Percentiles rank a stretch among this genome's conserved stretches.
phyloP scores from a whole-genome alignment of 2,888 invertebrate genomes.

The Dicranocentrus wangi region DNA sequence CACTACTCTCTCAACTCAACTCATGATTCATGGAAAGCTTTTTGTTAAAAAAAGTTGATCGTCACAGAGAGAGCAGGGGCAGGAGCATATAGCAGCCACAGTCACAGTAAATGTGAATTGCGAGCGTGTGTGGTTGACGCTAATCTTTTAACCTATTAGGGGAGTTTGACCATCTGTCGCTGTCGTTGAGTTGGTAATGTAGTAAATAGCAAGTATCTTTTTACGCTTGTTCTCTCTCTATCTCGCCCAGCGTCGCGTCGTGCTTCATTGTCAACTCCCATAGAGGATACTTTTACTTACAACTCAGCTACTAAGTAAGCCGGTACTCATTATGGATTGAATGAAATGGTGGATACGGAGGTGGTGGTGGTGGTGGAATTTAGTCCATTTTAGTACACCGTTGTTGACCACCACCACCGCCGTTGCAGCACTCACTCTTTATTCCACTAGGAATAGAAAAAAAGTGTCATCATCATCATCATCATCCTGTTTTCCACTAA shows the following conservation, averaged over 20 bases:
- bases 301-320: background rate
- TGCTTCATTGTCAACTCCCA: constrained; percentile 29
- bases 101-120: constrained; percentile 51
- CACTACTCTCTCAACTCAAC: constrained; percentile 11
- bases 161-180: constrained; percentile 66
- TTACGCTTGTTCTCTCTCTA: background rate
- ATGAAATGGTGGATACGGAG: constrained; percentile 30
- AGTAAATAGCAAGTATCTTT: background rate
- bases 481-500: constrained; percentile 1
- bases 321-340: constrained; percentile 42
- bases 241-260: background rate
- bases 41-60: constrained; percentile 41
- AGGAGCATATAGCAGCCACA: background rate
- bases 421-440: no score
- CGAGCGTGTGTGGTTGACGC: constrained; percentile 62
- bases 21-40: constrained; percentile 51
- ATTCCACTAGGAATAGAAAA: no score
- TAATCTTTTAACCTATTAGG: constrained; percentile 68
- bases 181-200: constrained; percentile 45
- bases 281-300: constrained; percentile 42
- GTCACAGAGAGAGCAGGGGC: constrained; percentile 37
- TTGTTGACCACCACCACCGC: constrained; percentile 47
- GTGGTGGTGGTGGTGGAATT: constrained; percentile 25
- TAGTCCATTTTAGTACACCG: constrained; percentile 41
- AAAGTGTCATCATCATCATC: constrained; percentile 47